Percentiles rank a stretch among this genome's conserved stretches.
Evolutionary conservation across 2,888 invertebrate genomes (phyloP).

Genomic region (Pediacus dermestoides): DNA sequence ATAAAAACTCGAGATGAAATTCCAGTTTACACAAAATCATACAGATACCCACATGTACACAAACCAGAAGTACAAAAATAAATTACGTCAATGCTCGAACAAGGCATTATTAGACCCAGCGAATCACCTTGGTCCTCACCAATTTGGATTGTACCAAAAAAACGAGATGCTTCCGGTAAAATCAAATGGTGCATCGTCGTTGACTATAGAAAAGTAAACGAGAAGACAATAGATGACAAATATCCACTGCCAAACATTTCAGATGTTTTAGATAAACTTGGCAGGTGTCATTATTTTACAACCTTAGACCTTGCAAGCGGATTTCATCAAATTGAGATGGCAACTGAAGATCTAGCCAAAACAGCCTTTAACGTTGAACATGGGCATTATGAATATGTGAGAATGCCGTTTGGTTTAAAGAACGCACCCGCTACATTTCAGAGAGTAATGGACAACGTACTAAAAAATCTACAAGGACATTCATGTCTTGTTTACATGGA

Average conservation of each 20-base stretch:
- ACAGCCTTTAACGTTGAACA: constrained; percentile 14
- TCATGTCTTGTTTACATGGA: constrained; percentile 18
- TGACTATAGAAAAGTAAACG: constrained; percentile 3
- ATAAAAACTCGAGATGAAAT: constrained; percentile 29
- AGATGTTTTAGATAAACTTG: constrained; percentile 6
- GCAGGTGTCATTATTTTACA: constrained; percentile 27
- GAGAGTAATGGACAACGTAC: constrained; percentile 9
- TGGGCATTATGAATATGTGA: constrained; percentile 16
- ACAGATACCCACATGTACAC: constrained; percentile 33
- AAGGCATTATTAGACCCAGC: constrained; percentile 27
- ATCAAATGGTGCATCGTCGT: constrained; percentile 8
- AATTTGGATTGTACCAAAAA: constrained; percentile 29
- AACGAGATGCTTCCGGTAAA: constrained; percentile 25
- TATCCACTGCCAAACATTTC: constrained; percentile 5
- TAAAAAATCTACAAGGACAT: constrained; percentile 54
- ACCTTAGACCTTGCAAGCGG: constrained; percentile 40
- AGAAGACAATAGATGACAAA: constrained; percentile 5
- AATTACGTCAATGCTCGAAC: constrained; percentile 26
- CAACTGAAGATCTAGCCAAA: constrained; percentile 12
- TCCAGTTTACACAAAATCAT: constrained; percentile 31
- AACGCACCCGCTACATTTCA: constrained; percentile 25
- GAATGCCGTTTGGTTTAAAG: constrained; percentile 34
- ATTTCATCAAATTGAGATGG: constrained; percentile 38
- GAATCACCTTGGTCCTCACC: constrained; percentile 21
- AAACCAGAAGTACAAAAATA: constrained; percentile 33